A percentile compares a stretch with the other conserved stretches of the same genome.
phyloP scores from a whole-genome alignment of 2,888 invertebrate species.

The Nomada flava region DNA sequence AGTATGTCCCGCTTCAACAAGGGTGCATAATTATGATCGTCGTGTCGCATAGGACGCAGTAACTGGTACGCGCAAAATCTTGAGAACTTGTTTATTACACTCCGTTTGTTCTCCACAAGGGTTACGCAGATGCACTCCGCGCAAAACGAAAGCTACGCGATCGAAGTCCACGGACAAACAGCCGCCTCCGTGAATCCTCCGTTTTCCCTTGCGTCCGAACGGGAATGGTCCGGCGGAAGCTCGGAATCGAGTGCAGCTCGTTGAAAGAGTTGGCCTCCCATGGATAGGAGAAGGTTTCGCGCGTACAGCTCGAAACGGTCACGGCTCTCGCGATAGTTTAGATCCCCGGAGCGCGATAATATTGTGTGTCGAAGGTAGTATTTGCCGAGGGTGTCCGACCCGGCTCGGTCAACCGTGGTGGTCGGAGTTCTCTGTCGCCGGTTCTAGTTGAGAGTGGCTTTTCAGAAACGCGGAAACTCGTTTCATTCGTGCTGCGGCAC shows the following conservation, averaged over 20 bases:
- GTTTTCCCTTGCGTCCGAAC: conserved; percentile 19
- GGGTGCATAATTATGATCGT: too few relatives aligned
- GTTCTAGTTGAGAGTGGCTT: conserved; percentile 54
- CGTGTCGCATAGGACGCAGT: too few relatives aligned
- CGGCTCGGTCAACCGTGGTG: conserved; percentile 49
- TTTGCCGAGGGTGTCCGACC: conserved; percentile 69
- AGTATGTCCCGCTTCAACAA: too few relatives aligned
- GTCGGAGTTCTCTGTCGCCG: conserved; percentile 10
- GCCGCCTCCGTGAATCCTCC: too few relatives aligned
- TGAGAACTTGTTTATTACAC: too few relatives aligned
- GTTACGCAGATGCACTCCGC: too few relatives aligned
- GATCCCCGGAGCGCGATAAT: conserved; percentile 79
- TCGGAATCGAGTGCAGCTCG: not conserved
- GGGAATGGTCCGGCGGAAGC: conserved; percentile 5
- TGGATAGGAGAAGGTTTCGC: conserved; percentile 41
- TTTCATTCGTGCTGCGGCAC: conserved; percentile 57
- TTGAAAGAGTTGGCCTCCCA: conserved; percentile 23
- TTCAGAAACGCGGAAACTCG: conserved; percentile 72
- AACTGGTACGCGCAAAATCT: too few relatives aligned
- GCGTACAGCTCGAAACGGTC: conserved; percentile 52
- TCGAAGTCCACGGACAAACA: too few relatives aligned
- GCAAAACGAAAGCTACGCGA: too few relatives aligned
- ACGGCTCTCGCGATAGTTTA: conserved; percentile 73
- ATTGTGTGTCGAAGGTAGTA: conserved; percentile 77
- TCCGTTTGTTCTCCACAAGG: too few relatives aligned